These are phyloP conservation scores for Drosophila multiciliata DNA, from an alignment of 2,888 invertebrate species.

Conservation along the genomic window DNA sequence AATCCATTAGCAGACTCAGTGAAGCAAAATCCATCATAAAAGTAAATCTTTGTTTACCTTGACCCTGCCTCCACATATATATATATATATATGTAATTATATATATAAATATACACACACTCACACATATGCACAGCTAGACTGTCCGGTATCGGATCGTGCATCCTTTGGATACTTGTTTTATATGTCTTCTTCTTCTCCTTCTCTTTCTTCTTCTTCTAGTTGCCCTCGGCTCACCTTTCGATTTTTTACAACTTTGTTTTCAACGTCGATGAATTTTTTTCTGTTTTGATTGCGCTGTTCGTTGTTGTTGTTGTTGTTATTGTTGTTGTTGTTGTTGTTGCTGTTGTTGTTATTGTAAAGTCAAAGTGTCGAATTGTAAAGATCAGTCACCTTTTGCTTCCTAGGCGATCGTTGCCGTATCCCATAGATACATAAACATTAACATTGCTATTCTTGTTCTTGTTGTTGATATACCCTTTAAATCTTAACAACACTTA, in stretches of 20 bases:
- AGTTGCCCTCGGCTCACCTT: constrained; percentile 68
- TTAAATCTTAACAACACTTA: not conserved
- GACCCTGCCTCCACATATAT: constrained; percentile 64
- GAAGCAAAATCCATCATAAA: constrained; percentile 70
- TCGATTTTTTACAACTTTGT: constrained; percentile 73
- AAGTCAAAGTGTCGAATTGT: constrained; percentile 80
- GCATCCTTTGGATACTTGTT: constrained; percentile 78
- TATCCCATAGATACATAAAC: constrained; percentile 71
- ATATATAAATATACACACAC: not conserved
- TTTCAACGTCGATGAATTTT: constrained; percentile 71
- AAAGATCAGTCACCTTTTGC: constrained; percentile 76
- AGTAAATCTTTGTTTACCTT: constrained; percentile 70
- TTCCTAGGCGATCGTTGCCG: constrained; percentile 56
- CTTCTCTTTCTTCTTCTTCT: not conserved
- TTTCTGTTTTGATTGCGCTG: constrained; percentile 74
- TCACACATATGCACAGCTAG: constrained; percentile 2
- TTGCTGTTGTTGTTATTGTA: constrained; percentile 44
- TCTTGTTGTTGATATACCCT: constrained; percentile 15
- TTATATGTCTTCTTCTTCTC: constrained; percentile 64
- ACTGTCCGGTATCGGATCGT: constrained; percentile 45
- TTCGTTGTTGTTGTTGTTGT: constrained; percentile 42
- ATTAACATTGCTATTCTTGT: constrained; percentile 60
- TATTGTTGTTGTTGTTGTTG: constrained; percentile 36
- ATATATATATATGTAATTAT: not conserved
- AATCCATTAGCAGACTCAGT: constrained; percentile 74